phyloP scores from a whole-genome alignment of 2,797 vertebrate species.

The Trematomus bernacchii region DNA sequence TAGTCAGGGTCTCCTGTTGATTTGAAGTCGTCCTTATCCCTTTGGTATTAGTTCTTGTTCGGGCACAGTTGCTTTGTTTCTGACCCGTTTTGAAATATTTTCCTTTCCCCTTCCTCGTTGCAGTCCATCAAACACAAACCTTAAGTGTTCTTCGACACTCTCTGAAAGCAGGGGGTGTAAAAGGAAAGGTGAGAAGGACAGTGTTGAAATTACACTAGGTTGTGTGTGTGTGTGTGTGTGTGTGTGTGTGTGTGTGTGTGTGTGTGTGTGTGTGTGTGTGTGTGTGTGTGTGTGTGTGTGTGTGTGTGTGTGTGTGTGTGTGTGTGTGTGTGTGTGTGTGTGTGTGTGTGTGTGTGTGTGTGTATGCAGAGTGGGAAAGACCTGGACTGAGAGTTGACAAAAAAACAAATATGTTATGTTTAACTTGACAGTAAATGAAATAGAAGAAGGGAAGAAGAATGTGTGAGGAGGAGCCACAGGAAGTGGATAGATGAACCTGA shows the following conservation, averaged over 20 bases:
- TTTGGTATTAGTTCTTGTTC: slow-evolving; percentile 21
- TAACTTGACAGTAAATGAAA: slow-evolving; percentile 21
- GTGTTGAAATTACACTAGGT: slow-evolving; percentile 18
- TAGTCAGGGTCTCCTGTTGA: slow-evolving; percentile 23
- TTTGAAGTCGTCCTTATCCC: slow-evolving; percentile 27
- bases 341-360: background rate
- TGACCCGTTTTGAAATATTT: slow-evolving; percentile 26
- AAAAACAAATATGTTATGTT: slow-evolving; percentile 1
- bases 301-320: slow-evolving; percentile 17
- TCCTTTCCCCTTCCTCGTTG: background rate
- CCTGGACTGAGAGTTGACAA: background rate
- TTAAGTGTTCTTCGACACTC: slow-evolving; percentile 16
- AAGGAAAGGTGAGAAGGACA: slow-evolving; percentile 32
- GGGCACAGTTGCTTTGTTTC: background rate
- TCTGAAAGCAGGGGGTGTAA: slow-evolving; percentile 28
- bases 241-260: slow-evolving; percentile 19
- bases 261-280: background rate
- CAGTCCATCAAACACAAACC: slow-evolving; percentile 16
- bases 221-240: background rate
- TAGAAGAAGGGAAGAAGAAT: slow-evolving; percentile 24
- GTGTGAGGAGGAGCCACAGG: slow-evolving; percentile 17
- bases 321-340: background rate
- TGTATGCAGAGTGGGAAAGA: background rate
- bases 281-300: background rate
- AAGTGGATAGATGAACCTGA: slow-evolving; percentile 43